A percentile compares a stretch with the other conserved stretches of the same genome.
phyloP scores from a whole-genome alignment of 2,113 vertebrate genomes.

The Melanerpes formicivorus region DNA sequence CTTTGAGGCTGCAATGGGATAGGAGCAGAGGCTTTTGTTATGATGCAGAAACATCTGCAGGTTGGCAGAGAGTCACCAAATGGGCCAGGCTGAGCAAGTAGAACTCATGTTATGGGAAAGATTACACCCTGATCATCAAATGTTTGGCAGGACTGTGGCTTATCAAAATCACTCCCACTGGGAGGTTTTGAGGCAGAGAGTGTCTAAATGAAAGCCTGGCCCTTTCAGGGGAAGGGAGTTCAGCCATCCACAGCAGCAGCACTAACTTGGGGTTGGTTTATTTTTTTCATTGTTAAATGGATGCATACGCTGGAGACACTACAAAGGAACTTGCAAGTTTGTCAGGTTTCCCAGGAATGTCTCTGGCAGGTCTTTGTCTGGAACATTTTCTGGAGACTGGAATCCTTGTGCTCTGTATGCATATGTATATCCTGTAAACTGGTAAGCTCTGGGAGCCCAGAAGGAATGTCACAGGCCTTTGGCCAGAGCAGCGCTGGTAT shows the following conservation, averaged over 20 bases:
- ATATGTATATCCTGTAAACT: conserved; percentile 63
- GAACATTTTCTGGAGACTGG: conserved; percentile 61
- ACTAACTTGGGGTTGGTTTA: neutral
- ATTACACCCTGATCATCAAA: conserved; percentile 37
- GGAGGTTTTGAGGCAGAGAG: conserved; percentile 11
- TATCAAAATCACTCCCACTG: conserved; percentile 40
- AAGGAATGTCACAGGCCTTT: conserved; percentile 55
- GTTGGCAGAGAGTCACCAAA: conserved; percentile 11
- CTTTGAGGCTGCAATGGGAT: neutral
- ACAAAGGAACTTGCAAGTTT: conserved; percentile 64
- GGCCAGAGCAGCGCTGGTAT: conserved; percentile 30
- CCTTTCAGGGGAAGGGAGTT: conserved; percentile 34
- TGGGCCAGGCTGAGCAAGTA: neutral
- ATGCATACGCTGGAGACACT: conserved; percentile 57
- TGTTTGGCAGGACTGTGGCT: conserved; percentile 13
- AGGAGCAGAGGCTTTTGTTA: conserved; percentile 35
- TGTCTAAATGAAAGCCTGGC: conserved; percentile 39
- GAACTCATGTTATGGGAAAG: conserved; percentile 25
- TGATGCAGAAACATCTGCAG: conserved; percentile 30
- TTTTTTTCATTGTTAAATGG: conserved; percentile 51
- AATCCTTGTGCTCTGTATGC: conserved; percentile 50
- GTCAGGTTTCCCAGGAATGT: conserved; percentile 75
- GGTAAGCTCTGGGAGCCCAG: conserved; percentile 26
- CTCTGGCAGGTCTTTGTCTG: conserved; percentile 73
- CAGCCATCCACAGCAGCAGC: conserved; percentile 25